A percentile compares a stretch with the other conserved stretches of the same genome.
These are phyloP conservation scores for Drosophila truncata DNA, from an alignment of 1,140 invertebrate genomes.

Conservation along the genomic window DNA sequence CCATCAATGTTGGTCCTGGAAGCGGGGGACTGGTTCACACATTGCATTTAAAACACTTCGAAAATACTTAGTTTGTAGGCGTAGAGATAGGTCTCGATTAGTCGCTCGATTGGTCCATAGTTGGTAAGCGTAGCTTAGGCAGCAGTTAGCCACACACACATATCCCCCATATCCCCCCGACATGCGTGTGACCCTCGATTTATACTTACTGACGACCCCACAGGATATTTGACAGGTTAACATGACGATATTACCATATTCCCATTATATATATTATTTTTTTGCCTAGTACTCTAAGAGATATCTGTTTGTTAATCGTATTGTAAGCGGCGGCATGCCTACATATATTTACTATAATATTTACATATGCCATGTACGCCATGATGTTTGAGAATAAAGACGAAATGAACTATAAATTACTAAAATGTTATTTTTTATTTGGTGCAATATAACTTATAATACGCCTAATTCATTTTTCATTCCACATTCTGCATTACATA, in stretches of 20 bases:
- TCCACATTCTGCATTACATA: too few species aligned
- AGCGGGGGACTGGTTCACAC: slow-evolving; percentile 26
- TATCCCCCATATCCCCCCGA: slow-evolving; percentile 5
- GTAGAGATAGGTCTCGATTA: slow-evolving; percentile 41
- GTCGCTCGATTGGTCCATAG: slow-evolving; percentile 69
- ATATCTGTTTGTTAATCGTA: slow-evolving; percentile 42
- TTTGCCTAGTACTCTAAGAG: slow-evolving; percentile 33
- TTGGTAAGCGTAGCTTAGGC: slow-evolving; percentile 52
- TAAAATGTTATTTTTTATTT: too few species aligned
- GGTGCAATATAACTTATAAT: too few species aligned
- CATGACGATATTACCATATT: slow-evolving; percentile 17
- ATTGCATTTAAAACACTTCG: slow-evolving; percentile 65
- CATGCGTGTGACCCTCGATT: slow-evolving; percentile 12
- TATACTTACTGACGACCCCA: slow-evolving; percentile 32
- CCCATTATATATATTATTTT: slow-evolving; percentile 19
- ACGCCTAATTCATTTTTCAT: too few species aligned
- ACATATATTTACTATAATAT: slow-evolving; percentile 9
- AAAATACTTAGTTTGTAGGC: slow-evolving; percentile 54
- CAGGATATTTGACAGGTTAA: slow-evolving; percentile 24
- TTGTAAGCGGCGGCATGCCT: slow-evolving; percentile 23
- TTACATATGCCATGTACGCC: slow-evolving; percentile 25
- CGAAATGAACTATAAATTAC: slow-evolving; percentile 31
- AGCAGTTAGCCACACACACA: slow-evolving; percentile 19
- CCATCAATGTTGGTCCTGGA: slow-evolving; percentile 44
- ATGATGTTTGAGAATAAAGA: slow-evolving; percentile 61